These are phyloP conservation scores for Nymphicus hollandicus DNA, from an alignment of 2,113 vertebrate genomes.

Conservation along the genomic window DNA sequence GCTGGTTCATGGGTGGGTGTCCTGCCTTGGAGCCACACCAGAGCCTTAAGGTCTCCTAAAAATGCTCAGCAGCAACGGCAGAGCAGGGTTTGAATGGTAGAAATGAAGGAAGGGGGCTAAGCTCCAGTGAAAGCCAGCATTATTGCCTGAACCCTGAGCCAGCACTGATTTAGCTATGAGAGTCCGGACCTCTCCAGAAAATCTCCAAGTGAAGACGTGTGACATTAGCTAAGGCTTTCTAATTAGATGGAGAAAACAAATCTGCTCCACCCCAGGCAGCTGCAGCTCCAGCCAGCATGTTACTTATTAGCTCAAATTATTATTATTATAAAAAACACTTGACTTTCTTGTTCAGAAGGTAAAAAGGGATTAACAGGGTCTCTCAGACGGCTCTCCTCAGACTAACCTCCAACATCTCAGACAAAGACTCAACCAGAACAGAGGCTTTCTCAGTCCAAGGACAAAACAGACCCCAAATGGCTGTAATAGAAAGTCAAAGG, in stretches of 20 bases:
- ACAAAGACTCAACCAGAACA: slow-evolving; percentile 54
- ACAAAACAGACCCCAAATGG: slow-evolving; percentile 55
- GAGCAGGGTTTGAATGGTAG: neutral
- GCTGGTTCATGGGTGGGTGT: neutral
- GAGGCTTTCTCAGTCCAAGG: slow-evolving; percentile 46
- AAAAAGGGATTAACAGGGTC: slow-evolving; percentile 70
- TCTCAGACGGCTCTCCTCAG: slow-evolving; percentile 57
- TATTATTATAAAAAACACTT: slow-evolving; percentile 70
- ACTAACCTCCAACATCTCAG: slow-evolving; percentile 53
- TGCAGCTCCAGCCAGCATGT: slow-evolving; percentile 69
- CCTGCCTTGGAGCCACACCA: neutral
- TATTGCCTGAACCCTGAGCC: neutral
- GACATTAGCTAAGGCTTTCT: slow-evolving; percentile 64
- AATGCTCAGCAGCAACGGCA: neutral
- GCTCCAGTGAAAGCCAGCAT: neutral
- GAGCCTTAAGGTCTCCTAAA: neutral
- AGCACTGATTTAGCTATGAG: neutral
- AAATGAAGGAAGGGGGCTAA: neutral
- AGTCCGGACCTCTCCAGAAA: slow-evolving; percentile 22
- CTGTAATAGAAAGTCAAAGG: slow-evolving; percentile 61
- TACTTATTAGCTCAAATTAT: slow-evolving; percentile 80
- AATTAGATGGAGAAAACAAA: slow-evolving; percentile 74
- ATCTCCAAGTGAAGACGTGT: slow-evolving; percentile 57
- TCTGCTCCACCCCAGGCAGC: slow-evolving; percentile 71
- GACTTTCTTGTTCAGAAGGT: slow-evolving; percentile 73